phyloP scores from a whole-genome alignment of 2,888 invertebrate genomes.

The Sialis lutaria region DNA sequence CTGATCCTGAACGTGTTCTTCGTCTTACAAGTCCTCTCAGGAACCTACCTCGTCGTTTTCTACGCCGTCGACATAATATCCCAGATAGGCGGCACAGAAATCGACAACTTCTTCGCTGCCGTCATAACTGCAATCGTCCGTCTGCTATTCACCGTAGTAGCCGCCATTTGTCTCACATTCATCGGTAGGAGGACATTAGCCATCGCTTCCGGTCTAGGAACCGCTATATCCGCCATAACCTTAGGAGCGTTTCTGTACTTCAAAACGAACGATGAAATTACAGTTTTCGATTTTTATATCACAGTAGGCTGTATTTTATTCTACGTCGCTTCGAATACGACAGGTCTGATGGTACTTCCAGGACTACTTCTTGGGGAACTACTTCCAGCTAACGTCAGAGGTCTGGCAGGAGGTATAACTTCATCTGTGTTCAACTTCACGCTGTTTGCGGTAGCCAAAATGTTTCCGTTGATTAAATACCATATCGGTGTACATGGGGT shows the following conservation, averaged over 20 bases:
- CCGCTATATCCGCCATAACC: conserved; percentile 41
- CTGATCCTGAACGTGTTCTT: conserved; percentile 56
- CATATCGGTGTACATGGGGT: conserved; percentile 45
- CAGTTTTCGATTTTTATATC: conserved; percentile 22
- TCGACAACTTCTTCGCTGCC: conserved; percentile 39
- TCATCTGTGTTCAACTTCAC: conserved; percentile 53
- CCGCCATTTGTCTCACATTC: conserved; percentile 43
- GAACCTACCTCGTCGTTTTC: conserved; percentile 61
- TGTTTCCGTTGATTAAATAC: conserved; percentile 43
- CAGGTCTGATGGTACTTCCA: conserved; percentile 56
- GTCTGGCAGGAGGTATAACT: conserved; percentile 53
- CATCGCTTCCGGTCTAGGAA: conserved; percentile 46
- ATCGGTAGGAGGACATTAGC: conserved; percentile 48
- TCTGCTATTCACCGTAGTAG: conserved; percentile 42
- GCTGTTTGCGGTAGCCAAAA: conserved; percentile 50
- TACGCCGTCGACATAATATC: conserved; percentile 59
- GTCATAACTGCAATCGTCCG: conserved; percentile 51
- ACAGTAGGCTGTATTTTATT: conserved; percentile 34
- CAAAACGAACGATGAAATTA: conserved; percentile 19
- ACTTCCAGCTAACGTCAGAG: conserved; percentile 53
- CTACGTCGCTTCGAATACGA: conserved; percentile 57
- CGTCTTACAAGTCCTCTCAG: conserved; percentile 52
- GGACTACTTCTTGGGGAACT: conserved; percentile 61
- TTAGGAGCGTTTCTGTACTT: conserved; percentile 34
- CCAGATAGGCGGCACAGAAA: conserved; percentile 28